phyloP scores from a whole-genome alignment of 2,888 invertebrate genomes.

The Drosophila nigricruria region DNA sequence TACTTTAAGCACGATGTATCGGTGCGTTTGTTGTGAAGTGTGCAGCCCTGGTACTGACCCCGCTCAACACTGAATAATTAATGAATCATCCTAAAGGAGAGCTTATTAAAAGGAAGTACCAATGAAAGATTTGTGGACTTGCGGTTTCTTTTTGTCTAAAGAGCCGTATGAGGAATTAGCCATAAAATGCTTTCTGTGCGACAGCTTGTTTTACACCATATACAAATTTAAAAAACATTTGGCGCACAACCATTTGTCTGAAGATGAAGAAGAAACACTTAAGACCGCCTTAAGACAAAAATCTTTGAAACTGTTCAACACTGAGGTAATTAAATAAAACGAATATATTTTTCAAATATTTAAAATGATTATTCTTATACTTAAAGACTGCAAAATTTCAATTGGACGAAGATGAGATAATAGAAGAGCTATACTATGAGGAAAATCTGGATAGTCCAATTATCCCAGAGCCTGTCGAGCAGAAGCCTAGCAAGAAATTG shows the following conservation, averaged over 20 bases:
- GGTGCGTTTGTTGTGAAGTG: neutral
- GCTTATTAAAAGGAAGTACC: neutral
- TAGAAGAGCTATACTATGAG: neutral
- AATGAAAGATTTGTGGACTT: conserved; percentile 13
- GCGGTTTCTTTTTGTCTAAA: conserved; percentile 20
- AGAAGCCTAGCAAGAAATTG: neutral
- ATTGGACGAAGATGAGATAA: neutral
- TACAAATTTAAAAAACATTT: conserved; percentile 7
- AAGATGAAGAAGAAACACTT: neutral
- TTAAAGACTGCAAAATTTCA: neutral
- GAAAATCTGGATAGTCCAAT: neutral
- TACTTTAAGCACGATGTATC: conserved; percentile 1
- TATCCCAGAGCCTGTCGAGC: neutral
- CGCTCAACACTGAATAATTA: conserved; percentile 30
- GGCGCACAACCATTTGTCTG: neutral
- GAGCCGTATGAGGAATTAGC: conserved; percentile 2
- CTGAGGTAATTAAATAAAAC: conserved; percentile 1
- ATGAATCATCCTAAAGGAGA: conserved; percentile 8
- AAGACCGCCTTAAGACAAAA: neutral
- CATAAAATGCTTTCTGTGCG: conserved; percentile 12
- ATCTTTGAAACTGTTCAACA: neutral
- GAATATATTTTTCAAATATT: neutral
- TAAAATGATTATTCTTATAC: neutral
- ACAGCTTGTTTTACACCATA: neutral
- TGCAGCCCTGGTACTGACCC: conserved; percentile 7